Evolutionary conservation across 2,113 vertebrate genomes (phyloP).

Genomic region (Hepsetus odoe): DNA sequence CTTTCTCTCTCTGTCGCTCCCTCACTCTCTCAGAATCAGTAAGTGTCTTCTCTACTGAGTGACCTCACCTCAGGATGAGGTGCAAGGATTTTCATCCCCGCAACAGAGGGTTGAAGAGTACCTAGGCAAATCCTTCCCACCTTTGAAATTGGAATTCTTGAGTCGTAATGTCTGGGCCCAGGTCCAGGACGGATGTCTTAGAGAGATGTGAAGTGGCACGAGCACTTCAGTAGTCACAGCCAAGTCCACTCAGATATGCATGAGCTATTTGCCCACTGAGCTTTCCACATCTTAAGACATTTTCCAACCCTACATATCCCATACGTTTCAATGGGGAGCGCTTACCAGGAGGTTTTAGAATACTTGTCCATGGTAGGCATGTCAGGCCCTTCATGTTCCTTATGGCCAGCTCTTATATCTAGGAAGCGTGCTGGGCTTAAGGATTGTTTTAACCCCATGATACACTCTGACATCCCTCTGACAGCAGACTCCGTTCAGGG

Average conservation of each 20-base stretch:
- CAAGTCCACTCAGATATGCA: slow-evolving; percentile 48
- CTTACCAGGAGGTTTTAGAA: slow-evolving; percentile 14
- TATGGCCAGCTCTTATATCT: slow-evolving; percentile 13
- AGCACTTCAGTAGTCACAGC: slow-evolving; percentile 41
- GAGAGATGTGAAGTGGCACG: slow-evolving; percentile 53
- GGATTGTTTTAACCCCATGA: slow-evolving; percentile 30
- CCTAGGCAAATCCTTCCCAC: slow-evolving; percentile 17
- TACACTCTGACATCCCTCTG: slow-evolving; percentile 6
- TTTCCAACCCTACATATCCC: slow-evolving; percentile 21
- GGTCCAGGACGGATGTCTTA: slow-evolving; percentile 33
- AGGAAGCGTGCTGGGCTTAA: not conserved
- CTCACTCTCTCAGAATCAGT: slow-evolving; percentile 7
- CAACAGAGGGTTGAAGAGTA: not conserved
- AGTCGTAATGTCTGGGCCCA: slow-evolving; percentile 31
- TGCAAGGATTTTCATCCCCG: slow-evolving; percentile 22
- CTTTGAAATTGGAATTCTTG: slow-evolving; percentile 33
- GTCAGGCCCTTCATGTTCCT: slow-evolving; percentile 20
- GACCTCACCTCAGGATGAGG: not conserved
- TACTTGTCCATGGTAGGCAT: not conserved
- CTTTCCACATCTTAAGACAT: slow-evolving; percentile 42
- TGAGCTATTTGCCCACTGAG: slow-evolving; percentile 40
- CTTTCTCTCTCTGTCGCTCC: not conserved
- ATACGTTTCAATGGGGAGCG: slow-evolving; percentile 17
- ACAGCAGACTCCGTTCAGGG: slow-evolving; percentile 11
- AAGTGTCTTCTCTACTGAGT: slow-evolving; percentile 10